Conservation (phyloP, 1,140 invertebrate species). For the Scylla paramamosain region DNA sequence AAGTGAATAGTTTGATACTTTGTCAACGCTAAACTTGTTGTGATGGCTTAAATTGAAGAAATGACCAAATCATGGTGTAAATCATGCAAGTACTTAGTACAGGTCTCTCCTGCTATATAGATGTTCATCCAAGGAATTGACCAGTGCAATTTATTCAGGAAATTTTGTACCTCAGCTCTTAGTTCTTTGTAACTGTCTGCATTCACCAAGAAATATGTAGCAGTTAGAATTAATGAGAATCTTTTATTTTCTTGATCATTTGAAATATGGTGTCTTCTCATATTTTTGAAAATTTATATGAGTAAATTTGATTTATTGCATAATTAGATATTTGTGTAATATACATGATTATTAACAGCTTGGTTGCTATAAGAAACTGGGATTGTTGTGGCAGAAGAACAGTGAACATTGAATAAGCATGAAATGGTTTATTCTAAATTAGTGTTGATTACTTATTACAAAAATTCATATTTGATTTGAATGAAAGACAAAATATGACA, state of each 20-base stretch:
- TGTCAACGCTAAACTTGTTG: background rate
- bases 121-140: background rate
- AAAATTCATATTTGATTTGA: too few species aligned
- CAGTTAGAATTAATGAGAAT: background rate
- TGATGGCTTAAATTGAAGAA: background rate
- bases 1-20: background rate
- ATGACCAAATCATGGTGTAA: background rate
- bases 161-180: background rate
- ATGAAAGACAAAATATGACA: too few species aligned
- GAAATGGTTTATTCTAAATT: too few species aligned
- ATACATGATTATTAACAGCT: too few species aligned
- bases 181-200: background rate
- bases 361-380: too few species aligned
- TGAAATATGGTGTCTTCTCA: background rate
- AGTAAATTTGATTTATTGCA: too few species aligned
- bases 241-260: background rate
- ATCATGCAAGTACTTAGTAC: background rate
- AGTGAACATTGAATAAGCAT: too few species aligned
- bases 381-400: too few species aligned
- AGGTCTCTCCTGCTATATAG: slow-evolving; percentile 1
- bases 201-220: background rate
- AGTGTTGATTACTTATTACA: too few species aligned
- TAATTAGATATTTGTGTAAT: too few species aligned
- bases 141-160: background rate
- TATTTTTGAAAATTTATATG: too few species aligned